These are phyloP conservation scores for Heterochromis multidens DNA, from an alignment of 2,113 vertebrate species.

Conservation along the genomic window DNA sequence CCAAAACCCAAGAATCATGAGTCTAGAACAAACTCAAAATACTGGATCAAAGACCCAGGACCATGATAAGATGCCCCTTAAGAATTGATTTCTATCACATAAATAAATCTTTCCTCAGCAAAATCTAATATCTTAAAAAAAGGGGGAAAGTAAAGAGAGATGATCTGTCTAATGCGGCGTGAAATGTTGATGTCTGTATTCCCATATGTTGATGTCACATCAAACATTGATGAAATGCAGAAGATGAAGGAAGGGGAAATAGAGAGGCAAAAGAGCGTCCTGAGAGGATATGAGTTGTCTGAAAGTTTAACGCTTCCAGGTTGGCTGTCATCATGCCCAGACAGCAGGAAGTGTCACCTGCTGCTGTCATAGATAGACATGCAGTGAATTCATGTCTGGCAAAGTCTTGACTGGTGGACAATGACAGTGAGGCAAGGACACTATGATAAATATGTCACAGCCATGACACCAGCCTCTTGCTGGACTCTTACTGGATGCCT, in stretches of 20 bases:
- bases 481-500: too few relatives aligned
- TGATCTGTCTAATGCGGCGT: background rate
- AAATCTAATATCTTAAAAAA: too few relatives aligned
- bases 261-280: background rate
- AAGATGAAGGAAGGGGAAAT: background rate
- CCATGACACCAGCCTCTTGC: too few relatives aligned
- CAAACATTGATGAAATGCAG: background rate
- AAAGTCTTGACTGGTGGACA: background rate
- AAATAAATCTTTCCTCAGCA: too few relatives aligned
- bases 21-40: too few relatives aligned
- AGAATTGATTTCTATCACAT: too few relatives aligned
- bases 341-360: background rate
- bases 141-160: background rate
- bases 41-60: too few relatives aligned
- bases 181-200: background rate
- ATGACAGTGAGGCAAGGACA: background rate
- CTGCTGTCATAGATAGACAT: background rate
- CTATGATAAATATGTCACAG: background rate
- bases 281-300: background rate
- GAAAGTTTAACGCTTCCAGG: background rate
- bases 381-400: background rate
- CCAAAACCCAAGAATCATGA: too few relatives aligned
- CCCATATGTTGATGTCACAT: background rate
- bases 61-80: too few relatives aligned
- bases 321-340: background rate